A percentile compares a stretch with the other conserved stretches of the same genome.
phyloP scores from a whole-genome alignment of 2,113 vertebrate genomes.

The Psilopsiagon aurifrons region DNA sequence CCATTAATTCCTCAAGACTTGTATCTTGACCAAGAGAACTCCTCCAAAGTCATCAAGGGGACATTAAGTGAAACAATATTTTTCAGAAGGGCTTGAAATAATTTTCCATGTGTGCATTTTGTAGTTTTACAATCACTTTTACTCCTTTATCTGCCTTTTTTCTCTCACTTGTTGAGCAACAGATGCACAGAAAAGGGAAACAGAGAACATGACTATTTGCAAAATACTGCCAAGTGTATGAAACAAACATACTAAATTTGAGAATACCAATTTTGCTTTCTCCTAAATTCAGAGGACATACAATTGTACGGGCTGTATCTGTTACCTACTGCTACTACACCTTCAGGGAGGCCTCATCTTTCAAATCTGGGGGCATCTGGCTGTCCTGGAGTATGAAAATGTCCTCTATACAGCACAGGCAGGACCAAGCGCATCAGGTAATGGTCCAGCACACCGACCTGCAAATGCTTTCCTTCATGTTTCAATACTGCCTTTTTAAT shows the following conservation, averaged over 20 bases:
- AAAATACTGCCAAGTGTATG: background rate
- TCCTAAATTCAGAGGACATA: background rate
- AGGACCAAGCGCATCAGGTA: background rate
- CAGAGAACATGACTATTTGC: background rate
- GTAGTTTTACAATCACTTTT: background rate
- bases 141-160: background rate
- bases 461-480: accelerated
- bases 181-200: conserved; percentile 25
- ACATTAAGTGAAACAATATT: background rate
- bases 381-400: background rate
- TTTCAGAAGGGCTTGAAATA: background rate
- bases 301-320: background rate
- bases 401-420: background rate
- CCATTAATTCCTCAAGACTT: background rate
- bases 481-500: background rate
- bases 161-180: background rate
- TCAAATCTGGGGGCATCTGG: background rate
- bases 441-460: background rate
- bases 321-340: background rate
- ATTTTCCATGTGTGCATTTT: background rate
- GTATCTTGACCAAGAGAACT: background rate
- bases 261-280: background rate
- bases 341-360: background rate
- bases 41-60: background rate
- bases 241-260: background rate